phyloP scores from a whole-genome alignment of 2,797 vertebrate genomes.

The Pampus argenteus region DNA sequence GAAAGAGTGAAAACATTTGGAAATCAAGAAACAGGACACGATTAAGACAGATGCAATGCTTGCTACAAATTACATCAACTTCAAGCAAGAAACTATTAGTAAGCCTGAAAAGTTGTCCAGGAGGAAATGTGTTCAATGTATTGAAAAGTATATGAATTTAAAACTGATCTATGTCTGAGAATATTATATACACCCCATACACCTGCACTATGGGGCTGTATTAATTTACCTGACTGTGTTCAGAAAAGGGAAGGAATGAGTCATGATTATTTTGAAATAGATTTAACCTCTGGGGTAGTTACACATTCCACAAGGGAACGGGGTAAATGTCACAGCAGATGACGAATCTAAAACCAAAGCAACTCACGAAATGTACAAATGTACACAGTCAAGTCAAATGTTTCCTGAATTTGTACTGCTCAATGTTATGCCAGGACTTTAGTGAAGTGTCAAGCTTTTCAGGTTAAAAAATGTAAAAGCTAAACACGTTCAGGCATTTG shows the following conservation, averaged over 20 bases:
- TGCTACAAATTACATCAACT: not conserved
- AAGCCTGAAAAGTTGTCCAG: no score
- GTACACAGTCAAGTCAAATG: no score
- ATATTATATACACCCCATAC: no score
- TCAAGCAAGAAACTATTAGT: no score
- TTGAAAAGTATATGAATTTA: not conserved
- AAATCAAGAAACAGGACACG: not conserved
- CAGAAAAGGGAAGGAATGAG: constrained; percentile 13
- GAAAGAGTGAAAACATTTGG: not conserved
- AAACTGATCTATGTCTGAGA: no score
- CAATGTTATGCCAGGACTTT: not conserved
- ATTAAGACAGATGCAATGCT: not conserved
- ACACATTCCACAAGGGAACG: not conserved
- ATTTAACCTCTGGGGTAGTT: not conserved
- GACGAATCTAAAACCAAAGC: not conserved
- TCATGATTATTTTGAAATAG: not conserved
- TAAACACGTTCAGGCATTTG: constrained; percentile 4
- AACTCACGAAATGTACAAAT: no score
- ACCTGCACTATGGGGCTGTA: not conserved
- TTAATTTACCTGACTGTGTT: not conserved
- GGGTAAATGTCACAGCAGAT: constrained; percentile 1
- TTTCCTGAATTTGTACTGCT: not conserved
- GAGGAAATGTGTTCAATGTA: not conserved
- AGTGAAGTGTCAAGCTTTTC: not conserved
- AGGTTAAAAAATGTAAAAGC: not conserved